Evolutionary conservation across 2,888 invertebrate genomes (phyloP).

Genomic region (Teleogryllus oceanicus): DNA sequence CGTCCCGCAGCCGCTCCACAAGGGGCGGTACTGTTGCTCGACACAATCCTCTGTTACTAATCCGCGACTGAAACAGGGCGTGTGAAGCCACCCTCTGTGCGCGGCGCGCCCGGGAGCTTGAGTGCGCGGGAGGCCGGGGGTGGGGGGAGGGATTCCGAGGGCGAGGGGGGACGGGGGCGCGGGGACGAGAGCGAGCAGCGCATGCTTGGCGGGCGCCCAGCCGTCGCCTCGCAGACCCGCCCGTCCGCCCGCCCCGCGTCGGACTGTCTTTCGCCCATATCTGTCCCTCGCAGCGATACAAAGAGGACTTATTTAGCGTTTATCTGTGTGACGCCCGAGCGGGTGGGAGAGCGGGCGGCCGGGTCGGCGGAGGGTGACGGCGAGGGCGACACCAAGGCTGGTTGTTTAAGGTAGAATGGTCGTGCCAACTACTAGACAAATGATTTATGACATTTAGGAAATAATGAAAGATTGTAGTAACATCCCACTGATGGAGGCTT

Average conservation of each 20-base stretch:
- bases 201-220: not conserved
- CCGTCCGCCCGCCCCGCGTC: not conserved
- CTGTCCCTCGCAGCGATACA: slow-evolving; percentile 9
- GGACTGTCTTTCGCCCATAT: not conserved
- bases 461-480: too few species aligned
- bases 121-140: not conserved
- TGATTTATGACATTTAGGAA: too few species aligned
- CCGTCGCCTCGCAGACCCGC: not conserved
- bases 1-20: not conserved
- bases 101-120: not conserved
- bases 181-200: not conserved
- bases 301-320: slow-evolving; percentile 9
- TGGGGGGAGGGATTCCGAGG: not conserved
- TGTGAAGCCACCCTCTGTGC: slow-evolving; percentile 7
- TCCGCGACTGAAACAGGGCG: not conserved
- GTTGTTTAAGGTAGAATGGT: too few species aligned
- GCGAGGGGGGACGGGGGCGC: not conserved
- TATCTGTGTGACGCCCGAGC: not conserved
- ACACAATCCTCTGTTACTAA: slow-evolving; percentile 18
- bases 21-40: not conserved
- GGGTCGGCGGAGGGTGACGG: not conserved
- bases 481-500: too few species aligned
- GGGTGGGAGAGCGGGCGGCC: not conserved
- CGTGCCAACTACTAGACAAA: too few species aligned
- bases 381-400: not conserved